phyloP scores from a whole-genome alignment of 1,140 invertebrate species.

The Pseudomyrmex concolor region DNA sequence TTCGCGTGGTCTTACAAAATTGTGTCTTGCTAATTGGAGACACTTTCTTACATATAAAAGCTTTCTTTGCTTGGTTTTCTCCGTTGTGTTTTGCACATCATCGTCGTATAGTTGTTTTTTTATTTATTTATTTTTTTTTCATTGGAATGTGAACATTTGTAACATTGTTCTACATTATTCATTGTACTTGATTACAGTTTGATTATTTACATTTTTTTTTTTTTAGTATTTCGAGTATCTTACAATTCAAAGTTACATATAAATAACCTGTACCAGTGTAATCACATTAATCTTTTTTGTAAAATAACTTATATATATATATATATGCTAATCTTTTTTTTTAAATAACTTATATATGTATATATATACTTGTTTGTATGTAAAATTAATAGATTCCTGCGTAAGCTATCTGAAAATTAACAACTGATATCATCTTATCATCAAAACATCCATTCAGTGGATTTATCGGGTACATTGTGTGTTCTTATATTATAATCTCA shows the following conservation, averaged over 20 bases:
- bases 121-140: neutral
- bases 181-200: conserved; percentile 51
- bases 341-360: conserved; percentile 25
- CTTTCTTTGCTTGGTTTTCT: conserved; percentile 6
- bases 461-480: conserved; percentile 5
- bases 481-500: conserved; percentile 17
- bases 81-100: neutral
- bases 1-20: conserved; percentile 25
- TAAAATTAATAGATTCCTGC: conserved; percentile 36
- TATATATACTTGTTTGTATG: neutral
- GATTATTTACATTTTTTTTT: conserved; percentile 46
- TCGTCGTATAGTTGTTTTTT: too few species aligned
- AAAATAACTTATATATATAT: conserved; percentile 32
- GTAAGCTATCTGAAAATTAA: conserved; percentile 40
- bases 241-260: conserved; percentile 18
- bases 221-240: conserved; percentile 4
- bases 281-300: conserved; percentile 7
- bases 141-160: conserved; percentile 32
- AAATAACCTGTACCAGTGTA: conserved; percentile 18
- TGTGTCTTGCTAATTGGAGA: conserved; percentile 32
- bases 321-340: neutral
- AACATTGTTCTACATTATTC: conserved; percentile 29
- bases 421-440: conserved; percentile 13
- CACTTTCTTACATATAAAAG: conserved; percentile 25
- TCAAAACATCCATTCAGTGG: conserved; percentile 8